These are phyloP conservation scores for Anolis apletophallus DNA, from an alignment of 2,797 vertebrate species.

Conservation along the genomic window DNA sequence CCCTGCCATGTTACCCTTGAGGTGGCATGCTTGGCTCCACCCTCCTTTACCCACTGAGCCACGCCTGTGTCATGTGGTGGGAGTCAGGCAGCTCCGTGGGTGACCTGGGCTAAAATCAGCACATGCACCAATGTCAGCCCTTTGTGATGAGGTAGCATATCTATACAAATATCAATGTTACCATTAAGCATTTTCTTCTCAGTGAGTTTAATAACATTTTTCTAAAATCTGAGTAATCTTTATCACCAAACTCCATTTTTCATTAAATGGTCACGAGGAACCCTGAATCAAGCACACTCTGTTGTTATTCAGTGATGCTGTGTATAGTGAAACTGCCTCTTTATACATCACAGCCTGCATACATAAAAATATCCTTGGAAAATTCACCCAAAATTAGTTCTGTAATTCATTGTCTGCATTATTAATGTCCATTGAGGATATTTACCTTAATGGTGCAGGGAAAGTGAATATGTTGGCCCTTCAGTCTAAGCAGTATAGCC, in stretches of 20 bases:
- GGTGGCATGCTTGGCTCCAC: too few species aligned
- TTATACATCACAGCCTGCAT: not conserved
- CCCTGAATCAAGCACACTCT: not conserved
- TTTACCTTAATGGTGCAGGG: not conserved
- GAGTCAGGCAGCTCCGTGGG: too few species aligned
- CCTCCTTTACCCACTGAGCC: too few species aligned
- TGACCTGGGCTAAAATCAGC: too few species aligned
- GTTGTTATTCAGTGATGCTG: not conserved
- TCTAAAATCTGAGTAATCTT: constrained; percentile 17
- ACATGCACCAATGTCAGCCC: too few species aligned
- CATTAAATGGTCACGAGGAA: not conserved
- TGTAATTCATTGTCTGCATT: not conserved
- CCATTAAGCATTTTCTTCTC: not conserved
- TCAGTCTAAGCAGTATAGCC: not conserved
- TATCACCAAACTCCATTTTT: not conserved
- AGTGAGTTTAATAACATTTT: not conserved
- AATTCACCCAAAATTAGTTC: not conserved
- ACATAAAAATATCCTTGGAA: not conserved
- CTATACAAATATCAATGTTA: not conserved
- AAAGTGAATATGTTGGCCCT: not conserved
- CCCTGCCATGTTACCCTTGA: too few species aligned
- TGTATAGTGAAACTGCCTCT: not conserved
- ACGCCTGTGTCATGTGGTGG: too few species aligned
- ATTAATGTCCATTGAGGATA: not conserved
- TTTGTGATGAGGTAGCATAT: not conserved